These are phyloP conservation scores for Trypoxylus dichotomus DNA, from an alignment of 1,140 invertebrate species.

Conservation along the genomic window DNA sequence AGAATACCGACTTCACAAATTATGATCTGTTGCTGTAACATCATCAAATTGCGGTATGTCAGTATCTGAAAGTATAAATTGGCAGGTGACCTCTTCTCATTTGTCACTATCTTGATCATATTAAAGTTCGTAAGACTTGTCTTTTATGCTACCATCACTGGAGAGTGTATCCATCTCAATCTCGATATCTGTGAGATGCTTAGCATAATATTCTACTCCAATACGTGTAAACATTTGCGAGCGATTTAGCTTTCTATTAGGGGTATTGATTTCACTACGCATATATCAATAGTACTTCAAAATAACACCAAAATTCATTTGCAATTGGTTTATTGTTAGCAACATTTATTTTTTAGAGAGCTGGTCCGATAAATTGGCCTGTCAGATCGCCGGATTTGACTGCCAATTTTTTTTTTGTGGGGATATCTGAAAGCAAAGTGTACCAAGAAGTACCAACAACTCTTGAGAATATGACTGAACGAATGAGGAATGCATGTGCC, in stretches of 20 bases:
- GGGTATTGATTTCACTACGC: neutral
- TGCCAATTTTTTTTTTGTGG: too few species aligned
- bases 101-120: neutral
- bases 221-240: neutral
- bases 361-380: too few species aligned
- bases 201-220: neutral
- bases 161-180: neutral
- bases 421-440: too few species aligned
- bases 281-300: neutral
- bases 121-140: neutral
- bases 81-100: neutral
- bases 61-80: neutral
- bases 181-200: neutral
- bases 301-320: constrained; percentile 12
- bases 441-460: too few species aligned
- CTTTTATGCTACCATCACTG: constrained; percentile 1
- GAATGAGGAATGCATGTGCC: too few species aligned
- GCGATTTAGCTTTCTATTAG: neutral
- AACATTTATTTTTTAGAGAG: too few species aligned
- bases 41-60: constrained; percentile 9
- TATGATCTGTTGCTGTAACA: neutral
- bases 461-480: too few species aligned
- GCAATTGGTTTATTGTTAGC: too few species aligned
- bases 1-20: neutral
- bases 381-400: too few species aligned